Evolutionary conservation across 30 jellyfish, hydroid and myxozoan species (phyloP).

Genomic region (Hydractinia symbiolongicarpus): DNA sequence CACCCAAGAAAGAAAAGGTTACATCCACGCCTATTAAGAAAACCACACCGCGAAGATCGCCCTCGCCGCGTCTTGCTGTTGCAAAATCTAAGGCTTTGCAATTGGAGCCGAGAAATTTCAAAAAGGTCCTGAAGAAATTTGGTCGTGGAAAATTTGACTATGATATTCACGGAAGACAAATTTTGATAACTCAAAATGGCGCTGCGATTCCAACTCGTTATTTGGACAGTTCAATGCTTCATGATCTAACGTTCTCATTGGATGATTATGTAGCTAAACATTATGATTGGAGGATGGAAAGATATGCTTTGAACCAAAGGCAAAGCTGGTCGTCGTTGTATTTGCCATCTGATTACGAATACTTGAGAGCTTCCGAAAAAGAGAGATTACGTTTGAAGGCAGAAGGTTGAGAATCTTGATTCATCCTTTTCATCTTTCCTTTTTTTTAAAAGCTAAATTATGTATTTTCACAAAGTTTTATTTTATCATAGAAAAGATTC

Average conservation of each 20-base stretch:
- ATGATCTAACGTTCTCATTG: neutral
- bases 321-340: neutral
- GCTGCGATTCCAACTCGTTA: neutral
- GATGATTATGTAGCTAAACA: neutral
- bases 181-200: neutral
- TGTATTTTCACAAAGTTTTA: neutral
- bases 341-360: neutral
- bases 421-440: neutral
- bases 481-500: constrained; percentile 51
- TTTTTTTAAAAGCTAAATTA: neutral
- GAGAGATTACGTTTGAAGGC: neutral
- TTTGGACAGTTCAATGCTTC: neutral
- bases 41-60: no score
- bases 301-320: neutral
- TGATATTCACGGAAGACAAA: constrained; percentile 9
- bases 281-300: neutral
- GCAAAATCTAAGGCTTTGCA: no score
- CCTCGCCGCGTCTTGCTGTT: no score
- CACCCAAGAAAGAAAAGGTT: no score
- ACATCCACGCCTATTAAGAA: no score
- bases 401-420: constrained; percentile 1
- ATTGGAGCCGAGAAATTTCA: no score
- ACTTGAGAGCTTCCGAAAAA: neutral
- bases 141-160: neutral
- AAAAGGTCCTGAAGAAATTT: neutral